These are phyloP conservation scores for Rallus limicola DNA, from an alignment of 2,113 vertebrate species.

Conservation along the genomic window DNA sequence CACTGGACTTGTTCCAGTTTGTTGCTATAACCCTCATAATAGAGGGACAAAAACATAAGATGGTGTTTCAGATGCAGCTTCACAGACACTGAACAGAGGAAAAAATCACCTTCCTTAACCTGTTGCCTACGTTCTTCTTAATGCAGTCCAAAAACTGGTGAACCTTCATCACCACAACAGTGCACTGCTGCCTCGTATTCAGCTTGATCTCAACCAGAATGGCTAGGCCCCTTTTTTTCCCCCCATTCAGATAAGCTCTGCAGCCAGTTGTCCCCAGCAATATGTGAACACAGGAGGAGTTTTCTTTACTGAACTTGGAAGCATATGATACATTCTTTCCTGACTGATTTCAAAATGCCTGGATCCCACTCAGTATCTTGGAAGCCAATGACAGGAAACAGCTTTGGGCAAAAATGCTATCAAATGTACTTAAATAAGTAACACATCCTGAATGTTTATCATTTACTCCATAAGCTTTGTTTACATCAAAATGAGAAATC, in stretches of 20 bases:
- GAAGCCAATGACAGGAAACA: background rate
- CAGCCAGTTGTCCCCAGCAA: background rate
- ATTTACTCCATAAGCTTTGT: background rate
- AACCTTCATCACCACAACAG: rapidly evolving
- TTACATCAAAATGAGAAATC: background rate
- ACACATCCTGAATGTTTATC: background rate
- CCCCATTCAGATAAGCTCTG: background rate
- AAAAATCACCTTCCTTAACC: background rate
- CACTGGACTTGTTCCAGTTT: background rate
- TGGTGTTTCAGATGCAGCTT: background rate
- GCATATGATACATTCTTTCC: background rate
- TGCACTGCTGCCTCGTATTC: background rate
- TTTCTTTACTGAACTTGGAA: background rate
- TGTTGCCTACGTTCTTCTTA: background rate
- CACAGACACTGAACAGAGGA: background rate
- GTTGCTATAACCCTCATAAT: background rate
- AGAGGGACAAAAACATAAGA: background rate
- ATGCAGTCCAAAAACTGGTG: background rate
- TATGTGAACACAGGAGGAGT: background rate
- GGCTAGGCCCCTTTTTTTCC: rapidly evolving
- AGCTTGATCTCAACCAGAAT: background rate
- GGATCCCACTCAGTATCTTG: background rate
- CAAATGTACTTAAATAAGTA: background rate
- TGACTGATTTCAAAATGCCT: background rate
- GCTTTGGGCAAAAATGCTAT: background rate